These are phyloP conservation scores for Pelodiscus sinensis DNA, from an alignment of 2,113 vertebrate genomes.

Conservation along the genomic window DNA sequence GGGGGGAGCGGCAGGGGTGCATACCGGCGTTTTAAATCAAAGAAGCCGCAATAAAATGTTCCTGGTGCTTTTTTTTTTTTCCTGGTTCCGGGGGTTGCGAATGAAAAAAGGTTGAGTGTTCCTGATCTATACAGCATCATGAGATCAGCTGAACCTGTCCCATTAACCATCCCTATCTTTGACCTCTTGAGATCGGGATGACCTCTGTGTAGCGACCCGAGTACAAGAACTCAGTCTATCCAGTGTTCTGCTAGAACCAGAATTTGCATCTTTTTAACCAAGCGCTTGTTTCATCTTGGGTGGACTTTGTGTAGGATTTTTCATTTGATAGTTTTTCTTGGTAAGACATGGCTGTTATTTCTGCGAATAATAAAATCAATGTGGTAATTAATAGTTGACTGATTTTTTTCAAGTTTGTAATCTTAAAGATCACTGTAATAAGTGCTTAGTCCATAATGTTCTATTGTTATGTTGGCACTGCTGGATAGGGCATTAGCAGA, in stretches of 20 bases:
- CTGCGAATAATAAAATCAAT: background rate
- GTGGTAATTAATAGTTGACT: background rate
- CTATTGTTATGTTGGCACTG: accelerated
- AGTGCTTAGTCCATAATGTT: background rate
- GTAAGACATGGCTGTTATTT: background rate
- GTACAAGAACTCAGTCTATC: background rate
- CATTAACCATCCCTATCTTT: background rate
- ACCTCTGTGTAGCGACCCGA: background rate
- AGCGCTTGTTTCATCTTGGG: background rate
- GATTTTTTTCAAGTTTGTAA: background rate
- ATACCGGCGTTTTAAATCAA: no score
- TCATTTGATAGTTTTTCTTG: background rate
- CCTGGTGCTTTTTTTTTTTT: no score
- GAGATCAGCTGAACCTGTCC: background rate
- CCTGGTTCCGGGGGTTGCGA: no score
- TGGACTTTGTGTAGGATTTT: background rate
- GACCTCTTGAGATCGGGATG: background rate
- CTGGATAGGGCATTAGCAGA: accelerated
- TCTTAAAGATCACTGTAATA: background rate
- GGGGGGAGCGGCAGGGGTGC: no score
- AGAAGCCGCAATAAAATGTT: no score
- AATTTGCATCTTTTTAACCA: slow-evolving; percentile 10
- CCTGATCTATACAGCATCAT: background rate
- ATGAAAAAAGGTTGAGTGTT: no score
- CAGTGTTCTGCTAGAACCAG: background rate